Evolutionary conservation across 2,888 invertebrate species (phyloP), one percentile per base, ranked within the genome.

Genomic region (Petrophora chlorosata): DNA sequence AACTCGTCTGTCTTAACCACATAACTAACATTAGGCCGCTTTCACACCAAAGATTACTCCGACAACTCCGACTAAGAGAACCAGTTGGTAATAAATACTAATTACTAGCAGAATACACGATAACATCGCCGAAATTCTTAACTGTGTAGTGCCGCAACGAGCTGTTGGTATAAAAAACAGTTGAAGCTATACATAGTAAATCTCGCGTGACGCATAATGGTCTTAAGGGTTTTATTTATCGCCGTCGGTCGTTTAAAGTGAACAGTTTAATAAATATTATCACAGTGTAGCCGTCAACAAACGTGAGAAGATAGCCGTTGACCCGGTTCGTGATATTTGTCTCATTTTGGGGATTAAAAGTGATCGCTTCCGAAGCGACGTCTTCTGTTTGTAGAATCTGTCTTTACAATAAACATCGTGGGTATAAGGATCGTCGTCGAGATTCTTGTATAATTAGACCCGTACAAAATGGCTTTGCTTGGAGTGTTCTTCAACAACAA

Each of bases 231-330:
- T 58, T 72, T 89, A 88, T 90, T 89, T 89, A 90, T 89, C 65
- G 79, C 69, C 65, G 79, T 71, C 76, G 75, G 79, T 79, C 82
- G 82, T 79, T 83, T 76, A 76, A 70, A 84, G 75, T 81, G 82
- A 86, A 85, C 81, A 80, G 78, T 87, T 89, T 89, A 88, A 90
- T 88, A 89, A 88, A 90, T 87, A 87, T 87, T 87, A 89, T 90
- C 87, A 85, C 86, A 85, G 79, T 87, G 78, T 79, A 77, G 85
- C 81, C 85, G 79, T 82, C 87, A 85, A 87, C 86, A 88, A 87
- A 87, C 89, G 88, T 89, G 89, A 87, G 88, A 90, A 89, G 86
- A 86, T 85, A 83, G 84, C 81, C 80, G 79, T 76, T 85, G 88
- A 87, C 87, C 87, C 80, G 79, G 82, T 83, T 88, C 90, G 90